These are phyloP conservation scores for Trimorus sp. DNA, from an alignment of 2,888 invertebrate genomes.

Conservation along the genomic window DNA sequence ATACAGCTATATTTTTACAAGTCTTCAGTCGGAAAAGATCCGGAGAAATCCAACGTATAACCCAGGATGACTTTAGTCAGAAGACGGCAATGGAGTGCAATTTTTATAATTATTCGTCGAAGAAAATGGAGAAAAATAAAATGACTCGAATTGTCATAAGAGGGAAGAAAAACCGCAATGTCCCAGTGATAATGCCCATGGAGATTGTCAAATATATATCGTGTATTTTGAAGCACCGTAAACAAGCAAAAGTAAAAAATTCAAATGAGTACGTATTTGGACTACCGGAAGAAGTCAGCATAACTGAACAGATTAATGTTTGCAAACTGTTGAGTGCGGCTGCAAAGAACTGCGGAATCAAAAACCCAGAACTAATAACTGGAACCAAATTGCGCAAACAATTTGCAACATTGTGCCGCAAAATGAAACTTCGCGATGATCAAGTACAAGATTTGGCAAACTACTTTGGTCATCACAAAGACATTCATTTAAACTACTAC, in stretches of 20 bases:
- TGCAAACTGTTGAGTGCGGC: no score
- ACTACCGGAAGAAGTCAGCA: neutral
- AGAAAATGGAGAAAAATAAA: neutral
- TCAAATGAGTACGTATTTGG: slow-evolving; percentile 6
- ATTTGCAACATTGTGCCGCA: slow-evolving; percentile 21
- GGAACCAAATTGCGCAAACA: slow-evolving; percentile 36
- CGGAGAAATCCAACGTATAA: slow-evolving; percentile 19
- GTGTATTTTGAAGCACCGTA: slow-evolving; percentile 8
- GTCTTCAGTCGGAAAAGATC: slow-evolving; percentile 30
- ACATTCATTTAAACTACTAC: slow-evolving; percentile 22
- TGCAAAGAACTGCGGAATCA: no score
- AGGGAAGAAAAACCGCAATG: slow-evolving; percentile 19
- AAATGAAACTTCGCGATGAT: slow-evolving; percentile 16
- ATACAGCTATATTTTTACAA: slow-evolving; percentile 13
- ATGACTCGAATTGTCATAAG: slow-evolving; percentile 20
- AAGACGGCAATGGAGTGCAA: neutral
- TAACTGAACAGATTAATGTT: neutral
- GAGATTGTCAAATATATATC: slow-evolving; percentile 12
- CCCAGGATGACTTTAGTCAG: neutral
- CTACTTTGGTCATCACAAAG: slow-evolving; percentile 28
- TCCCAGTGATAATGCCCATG: neutral
- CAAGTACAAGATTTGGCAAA: slow-evolving; percentile 35
- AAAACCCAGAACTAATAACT: no score
- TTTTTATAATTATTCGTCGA: neutral
- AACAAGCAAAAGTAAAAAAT: neutral